phyloP scores from a whole-genome alignment of 2,113 vertebrate genomes.

The Phainopepla nitens region DNA sequence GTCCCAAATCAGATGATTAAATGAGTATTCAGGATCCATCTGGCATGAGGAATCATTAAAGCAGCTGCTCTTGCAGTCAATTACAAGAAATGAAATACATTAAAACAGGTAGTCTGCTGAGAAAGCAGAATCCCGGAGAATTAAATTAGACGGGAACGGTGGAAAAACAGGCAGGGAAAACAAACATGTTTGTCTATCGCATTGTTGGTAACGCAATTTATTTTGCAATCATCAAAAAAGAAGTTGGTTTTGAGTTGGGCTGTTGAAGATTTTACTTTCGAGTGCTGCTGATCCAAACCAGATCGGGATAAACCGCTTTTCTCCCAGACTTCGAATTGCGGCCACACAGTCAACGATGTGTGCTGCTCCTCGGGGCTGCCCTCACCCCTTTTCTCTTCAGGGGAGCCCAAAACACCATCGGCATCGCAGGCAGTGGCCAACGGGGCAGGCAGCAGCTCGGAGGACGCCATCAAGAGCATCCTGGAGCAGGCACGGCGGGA shows the following conservation, averaged over 20 bases:
- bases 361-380: not conserved
- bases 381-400: conserved; percentile 51
- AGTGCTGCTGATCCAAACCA: not conserved
- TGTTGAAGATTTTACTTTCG: not conserved
- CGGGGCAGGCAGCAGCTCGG: conserved; percentile 75
- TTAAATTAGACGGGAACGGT: conserved; percentile 23
- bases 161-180: conserved; percentile 49
- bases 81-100: conserved; percentile 51
- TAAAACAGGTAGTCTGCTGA: conserved; percentile 60
- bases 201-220: not conserved
- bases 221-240: not conserved
- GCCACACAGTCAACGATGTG: rapidly evolving
- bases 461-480: conserved; percentile 95
- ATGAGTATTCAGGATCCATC: conserved; percentile 18
- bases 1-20: conserved; percentile 38
- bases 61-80: conserved; percentile 28
- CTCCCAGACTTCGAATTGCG: rapidly evolving
- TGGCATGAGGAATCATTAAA: conserved; percentile 17
- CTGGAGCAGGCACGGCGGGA: conserved; percentile 92
- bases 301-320: not conserved
- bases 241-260: not conserved
- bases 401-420: conserved; percentile 78
- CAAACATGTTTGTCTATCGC: conserved; percentile 32
- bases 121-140: conserved; percentile 31
- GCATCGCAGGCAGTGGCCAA: conserved; percentile 54